Evolutionary conservation across 2,113 vertebrate species (phyloP), one percentile per base, ranked within the genome.

Genomic region (Oxyruncus cristatus): DNA sequence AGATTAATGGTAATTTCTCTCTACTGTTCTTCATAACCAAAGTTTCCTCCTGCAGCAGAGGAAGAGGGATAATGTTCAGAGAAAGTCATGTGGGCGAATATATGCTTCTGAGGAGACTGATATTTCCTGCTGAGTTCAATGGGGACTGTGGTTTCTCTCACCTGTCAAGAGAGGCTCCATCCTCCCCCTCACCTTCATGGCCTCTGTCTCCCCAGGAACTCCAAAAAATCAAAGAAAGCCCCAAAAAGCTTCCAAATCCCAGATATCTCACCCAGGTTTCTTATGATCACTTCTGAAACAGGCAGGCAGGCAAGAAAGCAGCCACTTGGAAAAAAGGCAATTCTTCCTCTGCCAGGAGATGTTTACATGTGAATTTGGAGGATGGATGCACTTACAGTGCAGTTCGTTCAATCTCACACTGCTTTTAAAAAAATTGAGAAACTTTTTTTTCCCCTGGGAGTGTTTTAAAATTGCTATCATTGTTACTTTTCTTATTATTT

Each of bases 401-500:
- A 67, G 65, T 70, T 95, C 70, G 41, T 67, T 95, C 87, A 78
- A 78, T 85, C 70, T 92, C 89, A 81, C 37, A 65, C 14, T 46
- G 87, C 56, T 61, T 88, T 90, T 35, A 33, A 89, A 95, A 93
- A 94, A 75, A 92, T 30, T 9, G 27, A 87, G 33, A 74, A 88
- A 41, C 37, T 42, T 44, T 35, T 33, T 33, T 65, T 30, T 9
- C 2, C 55, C 30, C 71, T 10, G n/a, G 37, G 55, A 92, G 76
- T 67, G 61, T 89, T 95, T 93, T 55, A 65, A 87, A 96, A 95
- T 87, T 78, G 84, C 86, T 71, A 19, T 65, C 65, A 78, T 56
- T 92, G 89, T 84, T 89, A 89, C 77, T 63, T 92, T 72, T 78
- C 92, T 95, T 91, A 91, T 89, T 91, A 86, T 81, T 94, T 95